Conservation (phyloP, 2,113 vertebrate species). For the Athene noctua region DNA sequence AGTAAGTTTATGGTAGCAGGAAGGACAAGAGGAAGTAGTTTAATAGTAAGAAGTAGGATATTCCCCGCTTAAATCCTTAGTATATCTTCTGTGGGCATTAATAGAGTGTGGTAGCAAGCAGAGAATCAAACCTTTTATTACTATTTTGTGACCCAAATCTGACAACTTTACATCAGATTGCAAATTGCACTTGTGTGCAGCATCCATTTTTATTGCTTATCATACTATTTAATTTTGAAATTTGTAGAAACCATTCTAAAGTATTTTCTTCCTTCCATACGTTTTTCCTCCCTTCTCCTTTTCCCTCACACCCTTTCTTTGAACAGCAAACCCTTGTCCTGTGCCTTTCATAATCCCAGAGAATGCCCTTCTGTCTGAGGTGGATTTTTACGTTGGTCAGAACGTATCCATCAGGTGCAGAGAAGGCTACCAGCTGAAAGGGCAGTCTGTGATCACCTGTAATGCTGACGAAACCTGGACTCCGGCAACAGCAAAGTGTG, state of each 20-base stretch:
- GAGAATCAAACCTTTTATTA: not conserved
- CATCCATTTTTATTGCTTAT: not conserved
- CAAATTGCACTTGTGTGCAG: not conserved
- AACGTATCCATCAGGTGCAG: slow-evolving; percentile 84
- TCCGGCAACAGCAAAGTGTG: slow-evolving; percentile 80
- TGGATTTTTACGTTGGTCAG: slow-evolving; percentile 86
- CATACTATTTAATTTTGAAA: not conserved
- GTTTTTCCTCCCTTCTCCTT: not conserved
- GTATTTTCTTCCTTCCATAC: not conserved
- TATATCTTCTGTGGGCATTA: not conserved
- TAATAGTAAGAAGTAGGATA: not conserved
- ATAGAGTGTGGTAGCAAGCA: not conserved
- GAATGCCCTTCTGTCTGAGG: slow-evolving; percentile 74
- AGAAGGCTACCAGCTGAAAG: slow-evolving; percentile 85
- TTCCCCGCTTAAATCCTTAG: not conserved
- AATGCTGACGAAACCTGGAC: slow-evolving; percentile 91
- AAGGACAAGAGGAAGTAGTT: not conserved
- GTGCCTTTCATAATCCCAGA: slow-evolving; percentile 86
- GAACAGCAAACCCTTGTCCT: slow-evolving; percentile 87
- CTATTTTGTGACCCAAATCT: not conserved
- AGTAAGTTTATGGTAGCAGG: not conserved
- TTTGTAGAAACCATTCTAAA: not conserved
- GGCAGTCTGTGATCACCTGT: slow-evolving; percentile 82
- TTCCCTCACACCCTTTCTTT: not conserved
- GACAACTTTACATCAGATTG: not conserved